Percentiles rank a stretch among this genome's conserved stretches.
These are phyloP conservation scores for Actinemys pallida DNA, from an alignment of 2,113 vertebrate species.

Conservation along the genomic window DNA sequence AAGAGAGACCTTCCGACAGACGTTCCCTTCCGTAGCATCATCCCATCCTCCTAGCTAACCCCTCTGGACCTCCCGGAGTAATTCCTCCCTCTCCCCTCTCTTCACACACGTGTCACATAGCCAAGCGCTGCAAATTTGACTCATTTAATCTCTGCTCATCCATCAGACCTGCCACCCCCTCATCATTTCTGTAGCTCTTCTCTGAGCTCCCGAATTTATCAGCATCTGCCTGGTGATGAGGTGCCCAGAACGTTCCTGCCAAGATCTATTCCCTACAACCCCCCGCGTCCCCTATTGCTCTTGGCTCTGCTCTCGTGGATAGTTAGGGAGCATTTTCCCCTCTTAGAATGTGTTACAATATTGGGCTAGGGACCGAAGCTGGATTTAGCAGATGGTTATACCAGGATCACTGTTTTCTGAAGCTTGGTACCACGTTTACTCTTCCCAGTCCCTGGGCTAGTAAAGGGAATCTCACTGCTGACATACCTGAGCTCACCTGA, in stretches of 20 bases:
- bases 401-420: not conserved
- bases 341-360: not conserved
- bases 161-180: conserved; percentile 64
- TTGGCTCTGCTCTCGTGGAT: conserved; percentile 24
- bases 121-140: conserved; percentile 44
- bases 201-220: conserved; percentile 65
- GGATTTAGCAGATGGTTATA: not conserved
- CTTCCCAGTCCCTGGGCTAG: not conserved
- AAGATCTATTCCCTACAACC: conserved; percentile 52
- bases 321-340: not conserved
- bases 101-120: conserved; percentile 33
- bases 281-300: conserved; percentile 30
- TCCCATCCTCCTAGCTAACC: not conserved
- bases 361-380: not conserved
- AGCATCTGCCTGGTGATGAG: conserved; percentile 56
- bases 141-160: conserved; percentile 67
- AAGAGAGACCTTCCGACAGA: not conserved
- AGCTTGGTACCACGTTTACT: not conserved
- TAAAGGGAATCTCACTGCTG: not conserved
- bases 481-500: not conserved
- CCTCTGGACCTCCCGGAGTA: too few species aligned
- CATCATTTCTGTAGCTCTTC: conserved; percentile 67
- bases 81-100: not conserved
- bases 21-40: not conserved
- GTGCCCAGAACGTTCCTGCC: conserved; percentile 10